phyloP scores from a whole-genome alignment of 2,888 invertebrate genomes.

The Girardia tigrina region DNA sequence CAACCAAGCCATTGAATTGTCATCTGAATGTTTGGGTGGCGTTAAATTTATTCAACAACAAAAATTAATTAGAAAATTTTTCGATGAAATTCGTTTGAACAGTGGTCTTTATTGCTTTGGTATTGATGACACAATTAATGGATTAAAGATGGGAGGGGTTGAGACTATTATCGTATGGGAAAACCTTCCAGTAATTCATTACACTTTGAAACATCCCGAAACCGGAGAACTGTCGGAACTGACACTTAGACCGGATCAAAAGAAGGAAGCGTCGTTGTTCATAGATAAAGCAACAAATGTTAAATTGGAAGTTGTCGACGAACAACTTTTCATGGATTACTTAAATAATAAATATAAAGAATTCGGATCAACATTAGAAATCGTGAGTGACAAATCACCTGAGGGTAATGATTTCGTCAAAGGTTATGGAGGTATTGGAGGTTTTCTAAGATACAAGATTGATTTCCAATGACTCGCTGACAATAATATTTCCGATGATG shows the following conservation, averaged over 20 bases:
- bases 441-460: conserved; percentile 87
- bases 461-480: conserved; percentile 63
- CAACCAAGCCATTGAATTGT: conserved; percentile 96
- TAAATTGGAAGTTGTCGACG: conserved; percentile 90
- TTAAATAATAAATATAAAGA: conserved; percentile 98
- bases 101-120: neutral
- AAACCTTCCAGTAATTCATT: neutral
- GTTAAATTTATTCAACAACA: conserved; percentile 99
- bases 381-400: conserved; percentile 96
- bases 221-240: neutral
- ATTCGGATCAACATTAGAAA: conserved; percentile 90
- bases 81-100: conserved; percentile 59
- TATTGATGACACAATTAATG: neutral
- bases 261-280: conserved; percentile 96
- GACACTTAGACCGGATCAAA: conserved; percentile 82
- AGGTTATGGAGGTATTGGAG: conserved; percentile 95
- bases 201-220: neutral
- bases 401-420: conserved; percentile 98
- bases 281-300: conserved; percentile 97
- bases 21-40: conserved; percentile 91
- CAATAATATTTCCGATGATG: conserved; percentile 78
- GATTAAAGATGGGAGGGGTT: neutral
- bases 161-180: conserved; percentile 24
- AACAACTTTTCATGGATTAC: conserved; percentile 94
- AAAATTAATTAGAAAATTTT: conserved; percentile 73